phyloP scores from a whole-genome alignment of 2,113 vertebrate genomes.

The Calidris pygmaea region DNA sequence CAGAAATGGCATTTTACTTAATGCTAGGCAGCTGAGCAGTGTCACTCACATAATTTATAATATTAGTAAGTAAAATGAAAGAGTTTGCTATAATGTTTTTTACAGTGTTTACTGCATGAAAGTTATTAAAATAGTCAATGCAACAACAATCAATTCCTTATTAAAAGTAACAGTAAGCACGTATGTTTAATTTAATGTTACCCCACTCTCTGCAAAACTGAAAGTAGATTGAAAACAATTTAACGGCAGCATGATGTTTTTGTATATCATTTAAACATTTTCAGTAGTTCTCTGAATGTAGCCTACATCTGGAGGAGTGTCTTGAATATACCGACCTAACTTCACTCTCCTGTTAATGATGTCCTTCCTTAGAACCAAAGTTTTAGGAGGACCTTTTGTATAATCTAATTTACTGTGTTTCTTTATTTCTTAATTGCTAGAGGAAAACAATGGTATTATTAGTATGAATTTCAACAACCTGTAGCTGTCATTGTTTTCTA shows the following conservation, averaged over 20 bases:
- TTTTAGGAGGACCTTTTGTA: background rate
- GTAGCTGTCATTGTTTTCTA: background rate
- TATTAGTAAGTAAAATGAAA: conserved; percentile 80
- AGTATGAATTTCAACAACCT: background rate
- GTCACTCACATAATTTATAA: conserved; percentile 69
- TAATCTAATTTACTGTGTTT: background rate
- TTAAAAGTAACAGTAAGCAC: conserved; percentile 58
- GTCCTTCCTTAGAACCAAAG: background rate
- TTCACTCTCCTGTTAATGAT: background rate
- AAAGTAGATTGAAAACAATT: conserved; percentile 46
- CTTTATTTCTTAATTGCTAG: background rate
- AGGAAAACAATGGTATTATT: background rate
- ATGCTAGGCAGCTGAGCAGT: conserved; percentile 45
- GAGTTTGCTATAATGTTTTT: conserved; percentile 35
- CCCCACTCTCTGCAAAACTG: conserved; percentile 44
- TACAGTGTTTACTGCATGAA: conserved; percentile 54
- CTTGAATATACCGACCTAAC: background rate
- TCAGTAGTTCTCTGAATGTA: background rate
- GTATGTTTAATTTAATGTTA: conserved; percentile 66
- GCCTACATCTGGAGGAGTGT: background rate
- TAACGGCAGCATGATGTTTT: background rate
- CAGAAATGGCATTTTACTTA: conserved; percentile 65
- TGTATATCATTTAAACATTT: background rate
- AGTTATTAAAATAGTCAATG: conserved; percentile 71
- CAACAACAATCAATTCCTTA: conserved; percentile 48